Conservation (phyloP, 2,113 vertebrate genomes). For the Melanerpes aurifrons region DNA sequence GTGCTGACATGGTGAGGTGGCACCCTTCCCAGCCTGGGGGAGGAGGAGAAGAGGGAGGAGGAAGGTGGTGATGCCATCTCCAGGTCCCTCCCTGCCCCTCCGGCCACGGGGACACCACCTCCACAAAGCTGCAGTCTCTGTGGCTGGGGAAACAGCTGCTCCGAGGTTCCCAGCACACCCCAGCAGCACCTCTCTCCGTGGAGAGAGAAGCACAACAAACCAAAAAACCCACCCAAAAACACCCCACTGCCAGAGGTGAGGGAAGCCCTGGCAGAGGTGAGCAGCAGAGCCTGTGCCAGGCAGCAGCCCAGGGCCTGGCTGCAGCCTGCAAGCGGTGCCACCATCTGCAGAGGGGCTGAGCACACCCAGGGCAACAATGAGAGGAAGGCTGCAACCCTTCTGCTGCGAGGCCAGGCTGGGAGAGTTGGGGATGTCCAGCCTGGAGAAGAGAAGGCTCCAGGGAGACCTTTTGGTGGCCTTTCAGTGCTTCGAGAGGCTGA, state of each 20-base stretch:
- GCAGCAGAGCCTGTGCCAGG: accelerated
- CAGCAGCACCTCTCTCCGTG: accelerated
- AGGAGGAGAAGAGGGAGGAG: constrained; percentile 10
- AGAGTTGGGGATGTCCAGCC: too few species aligned
- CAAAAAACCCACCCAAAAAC: neutral
- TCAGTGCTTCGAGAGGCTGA: too few species aligned
- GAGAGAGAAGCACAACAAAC: neutral
- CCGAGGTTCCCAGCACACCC: neutral
- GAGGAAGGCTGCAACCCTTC: too few species aligned
- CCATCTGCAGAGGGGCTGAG: neutral
- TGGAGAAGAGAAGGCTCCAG: too few species aligned
- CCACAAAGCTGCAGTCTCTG: neutral
- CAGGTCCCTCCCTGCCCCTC: constrained; percentile 28
- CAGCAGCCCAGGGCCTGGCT: neutral
- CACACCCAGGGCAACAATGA: neutral
- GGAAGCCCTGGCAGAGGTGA: neutral
- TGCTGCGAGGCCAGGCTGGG: too few species aligned
- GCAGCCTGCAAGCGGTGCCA: accelerated
- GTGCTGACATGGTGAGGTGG: constrained; percentile 47
- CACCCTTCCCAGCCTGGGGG: neutral
- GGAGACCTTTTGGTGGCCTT: too few species aligned
- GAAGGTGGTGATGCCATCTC: constrained; percentile 17
- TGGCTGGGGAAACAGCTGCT: neutral
- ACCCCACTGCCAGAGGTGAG: accelerated
- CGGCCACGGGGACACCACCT: constrained; percentile 16